Percentiles rank a stretch among this genome's conserved stretches.
Conservation (phyloP, 2,888 invertebrate genomes). For the Caenorhabditis panamensis region DNA sequence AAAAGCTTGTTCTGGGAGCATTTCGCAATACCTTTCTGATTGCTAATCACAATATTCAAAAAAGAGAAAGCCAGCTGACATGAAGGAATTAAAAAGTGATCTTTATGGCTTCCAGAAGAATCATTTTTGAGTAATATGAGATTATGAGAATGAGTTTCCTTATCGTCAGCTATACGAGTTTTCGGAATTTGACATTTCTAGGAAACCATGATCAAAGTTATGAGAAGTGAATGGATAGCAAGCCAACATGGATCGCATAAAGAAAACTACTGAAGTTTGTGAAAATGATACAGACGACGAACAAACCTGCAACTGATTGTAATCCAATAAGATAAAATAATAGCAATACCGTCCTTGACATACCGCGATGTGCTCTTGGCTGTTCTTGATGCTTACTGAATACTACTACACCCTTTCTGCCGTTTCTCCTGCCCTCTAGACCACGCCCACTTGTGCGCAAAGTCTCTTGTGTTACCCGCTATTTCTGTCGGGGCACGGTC, state of each 20-base stretch:
- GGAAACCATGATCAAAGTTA: no score
- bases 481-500: conserved; percentile 27
- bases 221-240: no score
- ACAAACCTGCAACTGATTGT: conserved; percentile 26
- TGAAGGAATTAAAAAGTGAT: background rate
- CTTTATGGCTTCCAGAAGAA: conserved; percentile 6
- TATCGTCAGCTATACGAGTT: no score
- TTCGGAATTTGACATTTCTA: no score
- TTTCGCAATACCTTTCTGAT: no score
- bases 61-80: no score
- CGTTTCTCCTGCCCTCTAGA: conserved; percentile 34
- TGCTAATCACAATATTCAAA: no score
- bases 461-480: conserved; percentile 20
- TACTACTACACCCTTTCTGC: conserved; percentile 29
- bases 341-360: conserved; percentile 8
- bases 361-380: conserved; percentile 18
- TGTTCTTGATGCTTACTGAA: conserved; percentile 42
- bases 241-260: no score
- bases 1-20: no score
- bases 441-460: conserved; percentile 45
- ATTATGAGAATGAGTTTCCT: no score
- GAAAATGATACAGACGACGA: no score
- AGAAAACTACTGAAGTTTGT: no score
- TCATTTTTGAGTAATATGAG: conserved; percentile 1
- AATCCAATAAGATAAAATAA: conserved; percentile 10